phyloP scores from a whole-genome alignment of 2,113 vertebrate genomes.

The Gallinago media region DNA sequence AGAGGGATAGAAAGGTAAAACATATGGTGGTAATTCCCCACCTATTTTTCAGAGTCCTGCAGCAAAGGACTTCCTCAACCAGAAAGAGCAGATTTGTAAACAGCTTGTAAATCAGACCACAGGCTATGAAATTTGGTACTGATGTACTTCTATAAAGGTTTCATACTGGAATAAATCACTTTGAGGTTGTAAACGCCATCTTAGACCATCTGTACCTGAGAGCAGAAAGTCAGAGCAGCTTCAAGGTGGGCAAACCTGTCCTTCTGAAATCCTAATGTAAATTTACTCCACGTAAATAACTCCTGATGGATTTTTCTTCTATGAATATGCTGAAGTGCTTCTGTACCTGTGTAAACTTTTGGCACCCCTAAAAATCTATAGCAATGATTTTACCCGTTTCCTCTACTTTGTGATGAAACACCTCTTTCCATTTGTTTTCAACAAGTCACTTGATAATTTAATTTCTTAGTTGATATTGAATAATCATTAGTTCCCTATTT shows the following conservation, averaged over 20 bases:
- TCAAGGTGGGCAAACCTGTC: neutral
- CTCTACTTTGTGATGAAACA: neutral
- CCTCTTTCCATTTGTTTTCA: neutral
- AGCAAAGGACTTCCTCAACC: neutral
- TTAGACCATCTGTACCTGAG: neutral
- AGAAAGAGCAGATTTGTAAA: neutral
- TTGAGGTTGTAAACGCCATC: neutral
- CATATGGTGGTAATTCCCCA: neutral
- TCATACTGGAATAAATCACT: neutral
- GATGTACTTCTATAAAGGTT: neutral
- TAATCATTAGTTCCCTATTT: neutral
- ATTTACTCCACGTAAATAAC: neutral
- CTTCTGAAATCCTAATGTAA: neutral
- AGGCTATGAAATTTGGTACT: neutral
- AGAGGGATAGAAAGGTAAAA: neutral
- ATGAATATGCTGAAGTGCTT: neutral
- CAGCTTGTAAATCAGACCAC: neutral
- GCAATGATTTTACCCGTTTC: neutral
- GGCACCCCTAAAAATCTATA: neutral
- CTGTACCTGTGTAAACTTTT: neutral
- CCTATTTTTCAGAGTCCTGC: neutral
- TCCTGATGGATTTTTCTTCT: neutral
- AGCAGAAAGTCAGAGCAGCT: neutral
- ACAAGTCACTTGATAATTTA: neutral
- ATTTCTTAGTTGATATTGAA: neutral